phyloP scores from a whole-genome alignment of 2,113 vertebrate genomes.

The Zapus hudsonius region DNA sequence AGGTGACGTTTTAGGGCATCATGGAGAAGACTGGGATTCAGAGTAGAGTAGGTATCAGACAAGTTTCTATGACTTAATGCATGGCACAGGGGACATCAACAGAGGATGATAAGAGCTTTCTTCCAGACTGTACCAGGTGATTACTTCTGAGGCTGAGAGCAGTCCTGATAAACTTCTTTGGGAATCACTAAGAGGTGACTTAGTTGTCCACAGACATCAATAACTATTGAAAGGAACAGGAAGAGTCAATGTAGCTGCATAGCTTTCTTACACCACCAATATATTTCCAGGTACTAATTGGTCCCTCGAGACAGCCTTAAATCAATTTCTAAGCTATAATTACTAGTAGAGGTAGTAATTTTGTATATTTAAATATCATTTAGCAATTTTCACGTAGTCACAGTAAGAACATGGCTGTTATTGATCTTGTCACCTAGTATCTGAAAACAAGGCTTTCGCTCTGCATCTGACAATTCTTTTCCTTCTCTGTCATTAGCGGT shows the following conservation, averaged over 20 bases:
- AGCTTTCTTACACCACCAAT: neutral
- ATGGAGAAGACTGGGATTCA: neutral
- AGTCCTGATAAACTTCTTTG: neutral
- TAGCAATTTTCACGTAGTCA: constrained; percentile 20
- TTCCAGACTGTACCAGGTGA: neutral
- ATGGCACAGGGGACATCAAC: neutral
- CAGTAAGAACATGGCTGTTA: neutral
- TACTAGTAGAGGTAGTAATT: constrained; percentile 32
- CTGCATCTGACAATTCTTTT: neutral
- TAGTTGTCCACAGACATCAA: neutral
- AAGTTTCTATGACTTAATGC: neutral
- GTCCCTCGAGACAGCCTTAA: constrained; percentile 7
- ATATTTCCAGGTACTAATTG: constrained; percentile 46
- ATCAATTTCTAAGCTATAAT: constrained; percentile 52
- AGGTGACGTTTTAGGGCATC: neutral
- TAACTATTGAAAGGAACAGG: neutral
- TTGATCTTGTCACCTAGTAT: constrained; percentile 40
- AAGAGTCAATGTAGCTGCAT: neutral
- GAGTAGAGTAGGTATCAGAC: neutral
- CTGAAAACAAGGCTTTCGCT: constrained; percentile 29
- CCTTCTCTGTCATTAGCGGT: constrained; percentile 3
- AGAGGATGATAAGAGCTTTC: neutral
- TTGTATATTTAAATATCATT: constrained; percentile 56
- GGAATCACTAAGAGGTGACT: neutral
- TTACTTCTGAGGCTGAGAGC: neutral